Evolutionary conservation across 1,140 invertebrate genomes (phyloP), one percentile per base, ranked within the genome.

Genomic region (Meloidogyne chitwoodi): DNA sequence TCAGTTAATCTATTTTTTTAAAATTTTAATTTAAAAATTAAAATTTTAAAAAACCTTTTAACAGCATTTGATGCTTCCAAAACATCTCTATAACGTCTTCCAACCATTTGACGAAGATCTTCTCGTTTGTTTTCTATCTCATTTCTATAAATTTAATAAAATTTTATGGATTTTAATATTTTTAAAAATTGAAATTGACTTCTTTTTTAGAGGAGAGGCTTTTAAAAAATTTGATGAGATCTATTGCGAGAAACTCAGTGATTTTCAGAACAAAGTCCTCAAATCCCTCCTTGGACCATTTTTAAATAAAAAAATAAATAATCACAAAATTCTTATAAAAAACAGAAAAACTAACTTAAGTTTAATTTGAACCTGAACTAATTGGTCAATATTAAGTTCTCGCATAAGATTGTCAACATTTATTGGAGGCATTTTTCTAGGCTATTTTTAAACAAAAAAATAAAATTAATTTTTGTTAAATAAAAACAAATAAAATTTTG

Each of bases 61-160:
- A 82, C 82, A 11, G 83, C 83, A 66, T 88, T 83, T 3, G 88
- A 88, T 24, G 87, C 87, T 27, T 88, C 86, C 22, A 88, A 75
- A n/a, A 88, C 83, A 62, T 88, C 87, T 62, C 88, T 73, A 72
- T 88, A 88, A 44, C 87, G 79, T 62, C 88, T 78, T 12, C 88
- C 87, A 27, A 88, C 87, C 87, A 88, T 87, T 66, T 88, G 79
- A 24, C 87, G 84, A 14, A 88, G 77, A 26, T 87, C 88, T 74
- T 88, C 87, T 44, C 87, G 81, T 90, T 93, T 68, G 90, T 83
- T 82, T 41, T 86, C 86, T 65, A 82, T 79, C 76, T 86, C 82
- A 29, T 82, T 75, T 38, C 84, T 87, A 38, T 6, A 38, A 38
- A n/a, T n/a, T n/a, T n/a, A n/a, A n/a, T n/a, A n/a, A n/a, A n/a